Conservation (phyloP, 2,113 vertebrate genomes). For the Salvator merianae region DNA sequence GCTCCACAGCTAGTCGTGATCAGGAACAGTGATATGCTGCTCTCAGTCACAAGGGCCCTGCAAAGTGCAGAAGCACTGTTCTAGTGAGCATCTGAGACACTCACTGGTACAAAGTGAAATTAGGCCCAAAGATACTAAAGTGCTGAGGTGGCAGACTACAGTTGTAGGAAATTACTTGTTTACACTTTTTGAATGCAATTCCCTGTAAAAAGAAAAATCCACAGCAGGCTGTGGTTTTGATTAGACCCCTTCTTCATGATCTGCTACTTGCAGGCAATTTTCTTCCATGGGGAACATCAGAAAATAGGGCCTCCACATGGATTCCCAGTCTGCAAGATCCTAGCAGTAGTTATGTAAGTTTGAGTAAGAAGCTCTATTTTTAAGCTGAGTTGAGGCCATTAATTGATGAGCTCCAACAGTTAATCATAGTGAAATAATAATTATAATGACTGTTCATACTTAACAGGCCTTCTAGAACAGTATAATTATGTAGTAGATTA, state of each 20-base stretch:
- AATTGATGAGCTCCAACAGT: background rate
- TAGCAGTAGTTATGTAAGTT: background rate
- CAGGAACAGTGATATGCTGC: no score
- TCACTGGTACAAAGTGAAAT: no score
- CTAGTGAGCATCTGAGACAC: no score
- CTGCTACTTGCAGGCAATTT: background rate
- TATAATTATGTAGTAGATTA: conserved; percentile 2
- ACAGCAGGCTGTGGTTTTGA: background rate
- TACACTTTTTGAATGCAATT: background rate
- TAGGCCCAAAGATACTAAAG: no score
- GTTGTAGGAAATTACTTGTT: background rate
- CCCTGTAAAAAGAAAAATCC: background rate
- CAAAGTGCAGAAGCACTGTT: no score
- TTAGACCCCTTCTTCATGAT: background rate
- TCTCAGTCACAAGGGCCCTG: no score
- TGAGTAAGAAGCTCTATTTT: background rate
- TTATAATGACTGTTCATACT: background rate
- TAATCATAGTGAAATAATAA: background rate
- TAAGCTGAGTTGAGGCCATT: background rate
- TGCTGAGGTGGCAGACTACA: background rate
- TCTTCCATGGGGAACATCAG: background rate
- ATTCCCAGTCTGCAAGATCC: background rate
- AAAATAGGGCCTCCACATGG: background rate
- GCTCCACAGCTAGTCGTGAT: no score
- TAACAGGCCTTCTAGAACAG: background rate